Evolutionary conservation across 2,888 invertebrate species (phyloP).

Genomic region (Yponomeuta evonymella): DNA sequence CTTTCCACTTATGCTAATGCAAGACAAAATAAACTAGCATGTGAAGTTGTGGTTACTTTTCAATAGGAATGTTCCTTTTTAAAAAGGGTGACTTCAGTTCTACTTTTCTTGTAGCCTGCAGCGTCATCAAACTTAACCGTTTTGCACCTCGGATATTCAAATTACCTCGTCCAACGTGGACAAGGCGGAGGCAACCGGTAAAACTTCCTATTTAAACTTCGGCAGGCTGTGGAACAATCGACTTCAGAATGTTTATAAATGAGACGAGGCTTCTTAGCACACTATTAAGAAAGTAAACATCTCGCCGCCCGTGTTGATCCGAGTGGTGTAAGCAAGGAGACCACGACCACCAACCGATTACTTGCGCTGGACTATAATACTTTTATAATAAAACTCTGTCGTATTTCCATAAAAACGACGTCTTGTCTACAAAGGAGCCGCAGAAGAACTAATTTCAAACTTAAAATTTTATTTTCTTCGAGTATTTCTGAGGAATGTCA

Average conservation of each 20-base stretch:
- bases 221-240: constrained; percentile 9
- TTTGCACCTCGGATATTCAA: constrained; percentile 7
- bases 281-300: constrained; percentile 24
- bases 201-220: constrained; percentile 4
- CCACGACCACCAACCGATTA: too few species aligned
- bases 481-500: not conserved
- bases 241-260: constrained; percentile 16
- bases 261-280: constrained; percentile 25
- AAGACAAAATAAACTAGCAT: not conserved
- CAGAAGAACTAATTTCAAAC: not conserved
- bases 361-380: too few species aligned
- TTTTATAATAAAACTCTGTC: too few species aligned
- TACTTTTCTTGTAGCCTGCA: not conserved
- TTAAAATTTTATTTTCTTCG: not conserved
- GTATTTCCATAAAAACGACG: not conserved
- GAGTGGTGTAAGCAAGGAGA: not conserved
- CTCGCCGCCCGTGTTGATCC: not conserved
- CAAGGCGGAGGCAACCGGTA: not conserved
- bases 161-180: not conserved
- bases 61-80: not conserved
- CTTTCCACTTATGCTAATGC: constrained; percentile 15
- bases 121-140: not conserved
- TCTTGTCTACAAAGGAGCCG: not conserved
- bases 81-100: not conserved
- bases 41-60: too few species aligned